Conservation (phyloP, 2,113 vertebrate species). For the Kryptolebias marmoratus region DNA sequence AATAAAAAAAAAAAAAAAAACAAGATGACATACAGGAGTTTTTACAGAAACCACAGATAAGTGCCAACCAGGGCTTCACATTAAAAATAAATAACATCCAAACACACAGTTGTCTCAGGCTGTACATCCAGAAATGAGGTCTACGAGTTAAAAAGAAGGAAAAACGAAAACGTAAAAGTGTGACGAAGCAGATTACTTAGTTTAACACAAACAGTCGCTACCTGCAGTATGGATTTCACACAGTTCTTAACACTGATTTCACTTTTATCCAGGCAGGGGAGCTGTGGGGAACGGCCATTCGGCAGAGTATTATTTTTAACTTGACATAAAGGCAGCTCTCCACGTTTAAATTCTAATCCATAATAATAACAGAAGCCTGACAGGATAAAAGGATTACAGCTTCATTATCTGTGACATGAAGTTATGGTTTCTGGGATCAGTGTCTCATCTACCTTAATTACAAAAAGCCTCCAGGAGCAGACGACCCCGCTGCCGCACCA, state of each 20-base stretch:
- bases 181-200: slow-evolving; percentile 8
- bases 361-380: slow-evolving; percentile 10
- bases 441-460: slow-evolving; percentile 20
- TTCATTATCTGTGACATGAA: slow-evolving; percentile 30
- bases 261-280: slow-evolving; percentile 2
- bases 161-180: slow-evolving; percentile 10
- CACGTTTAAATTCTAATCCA: slow-evolving; percentile 3
- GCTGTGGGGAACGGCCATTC: slow-evolving; percentile 13
- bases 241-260: not conserved
- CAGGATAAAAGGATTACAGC: slow-evolving; percentile 33
- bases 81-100: slow-evolving; percentile 77
- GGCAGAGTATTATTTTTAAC: not conserved
- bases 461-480: slow-evolving; percentile 1
- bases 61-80: slow-evolving; percentile 79
- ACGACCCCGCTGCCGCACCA: not conserved
- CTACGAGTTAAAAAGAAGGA: slow-evolving; percentile 44
- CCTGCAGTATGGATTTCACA: slow-evolving; percentile 26
- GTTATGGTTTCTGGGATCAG: slow-evolving; percentile 33
- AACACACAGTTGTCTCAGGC: slow-evolving; percentile 57
- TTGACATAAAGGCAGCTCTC: slow-evolving; percentile 15
- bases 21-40: slow-evolving; percentile 48
- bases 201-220: slow-evolving; percentile 14
- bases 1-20: slow-evolving; percentile 56
- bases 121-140: slow-evolving; percentile 75
- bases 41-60: slow-evolving; percentile 34